These are phyloP conservation scores for Scaptomyza cyrtandrae DNA, from an alignment of 2,888 invertebrate species.

Conservation along the genomic window DNA sequence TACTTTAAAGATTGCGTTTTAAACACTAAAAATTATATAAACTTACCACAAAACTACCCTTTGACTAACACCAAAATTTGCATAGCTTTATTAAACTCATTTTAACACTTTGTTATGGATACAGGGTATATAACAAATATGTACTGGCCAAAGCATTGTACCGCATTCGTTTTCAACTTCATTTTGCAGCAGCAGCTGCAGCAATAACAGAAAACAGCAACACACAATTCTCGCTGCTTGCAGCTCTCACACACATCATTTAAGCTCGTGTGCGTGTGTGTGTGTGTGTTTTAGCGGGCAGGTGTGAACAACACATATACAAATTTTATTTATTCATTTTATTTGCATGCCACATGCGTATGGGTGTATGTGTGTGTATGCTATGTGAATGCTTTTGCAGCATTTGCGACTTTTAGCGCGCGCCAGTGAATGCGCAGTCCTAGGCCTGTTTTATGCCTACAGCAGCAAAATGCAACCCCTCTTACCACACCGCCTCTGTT, in stretches of 20 bases:
- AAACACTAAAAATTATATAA: too few relatives aligned
- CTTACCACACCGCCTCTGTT: not conserved
- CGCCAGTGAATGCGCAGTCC: conserved; percentile 78
- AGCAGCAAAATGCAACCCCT: conserved; percentile 41
- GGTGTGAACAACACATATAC: conserved; percentile 77
- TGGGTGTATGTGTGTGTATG: conserved; percentile 29
- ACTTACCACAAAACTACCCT: not conserved
- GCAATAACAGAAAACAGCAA: conserved; percentile 25
- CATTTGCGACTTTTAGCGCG: conserved; percentile 71
- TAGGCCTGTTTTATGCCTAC: conserved; percentile 53
- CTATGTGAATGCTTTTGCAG: conserved; percentile 46
- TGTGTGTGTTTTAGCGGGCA: conserved; percentile 55
- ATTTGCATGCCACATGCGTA: conserved; percentile 67
- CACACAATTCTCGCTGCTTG: conserved; percentile 21
- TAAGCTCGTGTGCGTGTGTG: conserved; percentile 44
- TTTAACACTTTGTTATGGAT: not conserved
- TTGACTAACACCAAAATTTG: not conserved
- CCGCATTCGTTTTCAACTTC: conserved; percentile 71
- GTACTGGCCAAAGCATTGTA: conserved; percentile 58
- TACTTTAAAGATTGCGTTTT: too few relatives aligned
- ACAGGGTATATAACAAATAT: conserved; percentile 30
- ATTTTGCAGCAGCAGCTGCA: conserved; percentile 56
- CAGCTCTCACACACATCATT: conserved; percentile 48
- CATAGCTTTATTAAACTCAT: not conserved
- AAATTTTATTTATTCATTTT: conserved; percentile 81